phyloP scores from a whole-genome alignment of 2,888 invertebrate species.

The Clitarchus hookeri region DNA sequence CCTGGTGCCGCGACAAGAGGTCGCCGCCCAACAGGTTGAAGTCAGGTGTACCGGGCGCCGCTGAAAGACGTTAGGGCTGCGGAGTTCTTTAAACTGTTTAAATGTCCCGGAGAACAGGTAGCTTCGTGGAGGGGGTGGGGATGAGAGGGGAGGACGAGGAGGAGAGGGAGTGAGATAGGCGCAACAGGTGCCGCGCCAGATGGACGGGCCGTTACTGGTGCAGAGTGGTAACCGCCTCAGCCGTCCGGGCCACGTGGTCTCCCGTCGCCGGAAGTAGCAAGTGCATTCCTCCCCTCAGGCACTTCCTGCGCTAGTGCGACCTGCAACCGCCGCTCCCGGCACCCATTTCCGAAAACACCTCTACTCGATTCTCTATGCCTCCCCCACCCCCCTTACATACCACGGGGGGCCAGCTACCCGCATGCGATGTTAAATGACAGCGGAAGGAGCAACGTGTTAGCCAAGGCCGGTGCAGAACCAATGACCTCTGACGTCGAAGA shows the following conservation, averaged over 20 bases:
- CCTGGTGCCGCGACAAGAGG: too few relatives aligned
- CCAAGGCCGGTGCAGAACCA: background rate
- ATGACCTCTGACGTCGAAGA: background rate
- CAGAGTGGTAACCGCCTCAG: background rate
- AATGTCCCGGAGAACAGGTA: background rate
- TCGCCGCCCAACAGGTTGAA: too few relatives aligned
- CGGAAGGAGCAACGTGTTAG: too few relatives aligned
- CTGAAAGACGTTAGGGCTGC: too few relatives aligned
- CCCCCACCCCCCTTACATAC: background rate
- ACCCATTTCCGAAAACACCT: background rate
- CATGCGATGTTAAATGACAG: too few relatives aligned
- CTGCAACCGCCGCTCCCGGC: background rate
- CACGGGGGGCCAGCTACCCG: too few relatives aligned
- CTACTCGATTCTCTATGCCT: background rate
- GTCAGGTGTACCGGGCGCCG: too few relatives aligned
- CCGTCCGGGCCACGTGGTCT: background rate
- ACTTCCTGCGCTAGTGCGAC: background rate
- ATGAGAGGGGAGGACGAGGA: too few relatives aligned
- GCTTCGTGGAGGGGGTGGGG: background rate
- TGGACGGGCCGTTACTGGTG: background rate
- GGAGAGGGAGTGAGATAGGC: background rate
- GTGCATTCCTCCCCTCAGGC: background rate
- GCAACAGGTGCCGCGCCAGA: background rate
- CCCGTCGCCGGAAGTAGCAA: background rate
- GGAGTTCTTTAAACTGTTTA: constrained; percentile 2